Evolutionary conservation across 2,113 vertebrate species (phyloP), one percentile per base, ranked within the genome.

Genomic region (Oplegnathus fasciatus): DNA sequence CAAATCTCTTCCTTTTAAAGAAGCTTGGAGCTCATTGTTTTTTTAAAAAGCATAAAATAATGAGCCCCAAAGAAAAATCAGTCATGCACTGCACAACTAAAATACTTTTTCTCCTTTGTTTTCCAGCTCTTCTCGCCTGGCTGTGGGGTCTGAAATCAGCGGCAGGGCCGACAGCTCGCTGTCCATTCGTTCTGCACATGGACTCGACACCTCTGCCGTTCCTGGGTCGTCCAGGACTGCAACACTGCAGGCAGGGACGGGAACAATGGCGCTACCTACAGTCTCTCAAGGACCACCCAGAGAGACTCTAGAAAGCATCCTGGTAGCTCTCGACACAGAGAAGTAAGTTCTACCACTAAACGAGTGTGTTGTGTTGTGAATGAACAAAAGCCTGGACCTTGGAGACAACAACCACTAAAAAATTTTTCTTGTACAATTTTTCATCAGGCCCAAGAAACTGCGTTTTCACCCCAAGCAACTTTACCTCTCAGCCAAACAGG

Each of bases 381-480:
- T 8, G 9, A 77, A 1, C 9, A 34, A 66, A 62, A 3, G 1
- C 22, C 4, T 6, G 13, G 20, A 44, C 10, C 0, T 22, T 15
- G 9, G 7, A 80, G 22, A 15, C 24, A 5, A 46, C 3, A 50
- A 64, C 9, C 22, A 8, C 37, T 73, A 10, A 55, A 20, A 13
- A 20, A 18, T 34, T 58, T 22, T 30, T 32, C 20, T 62, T 75
- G 30, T 75, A 9, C 50, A 52, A 50, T 22, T 71, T 90, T 71
- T 54, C 17, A 61, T 75, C 89, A 99, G 98, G 70, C 98, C 98
- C 76, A 99, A 99, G 96, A 99, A 99, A 93, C 95, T 99, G 42
- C 97, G 98, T 50, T 99, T 99, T 94, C 98, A 99, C 70, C 98
- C 98, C 0, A 99, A 99, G 89, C 98, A 99, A 92, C 91, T 99